Base-by-base conservation (phyloP, 2,113 vertebrate genomes). In the Chaetura pelagica region DNA sequence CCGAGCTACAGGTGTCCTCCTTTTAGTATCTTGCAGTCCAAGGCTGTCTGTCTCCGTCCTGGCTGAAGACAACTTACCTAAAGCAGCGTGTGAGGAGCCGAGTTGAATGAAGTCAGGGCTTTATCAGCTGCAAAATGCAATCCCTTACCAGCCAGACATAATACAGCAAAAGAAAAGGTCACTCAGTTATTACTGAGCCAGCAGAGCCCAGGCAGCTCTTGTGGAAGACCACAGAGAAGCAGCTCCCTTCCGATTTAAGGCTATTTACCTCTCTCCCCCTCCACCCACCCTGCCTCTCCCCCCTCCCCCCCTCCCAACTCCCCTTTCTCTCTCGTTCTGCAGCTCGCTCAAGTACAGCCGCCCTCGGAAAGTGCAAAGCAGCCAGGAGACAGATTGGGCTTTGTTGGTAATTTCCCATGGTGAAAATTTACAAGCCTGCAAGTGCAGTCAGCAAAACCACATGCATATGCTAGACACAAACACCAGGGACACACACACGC, bases 1-100 rank as follows among this genome's bases (percentile, higher is more conserved):
- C 95, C 79, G 95, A 98, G 98, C 99, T 98, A 99, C 99, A 99
- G 98, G 99, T 99, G 99, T 98, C 97, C 97, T 97, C 93, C 97
- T 96, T 98, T 97, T 95, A 97, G 96, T 90, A 95, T 96, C 95
- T 94, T 87, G 96, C 97, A 91, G 96, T 97, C 97, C 97, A 66
- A 93, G 96, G 93, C 96, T 94, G 96, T 93, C 95, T 97, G 95
- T 96, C 93, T 97, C 95, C 79, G 95, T 97, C 95, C 96, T 83
- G 96, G 97, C 96, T 97, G 97, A 63, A 96, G 96, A 97, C 97
- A 98, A 98, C 97, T 98, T 98, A 97, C 98, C 98, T 98, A 97
- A 97, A 93, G 98, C 98, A 97, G 97, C 97, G 96, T 96, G 97
- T 96, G 96, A 98, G 97, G 97, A 98, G 97, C 96, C 93, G 97